Base-by-base conservation (phyloP, 2,113 vertebrate species). In the Tylochromis polylepis region DNA sequence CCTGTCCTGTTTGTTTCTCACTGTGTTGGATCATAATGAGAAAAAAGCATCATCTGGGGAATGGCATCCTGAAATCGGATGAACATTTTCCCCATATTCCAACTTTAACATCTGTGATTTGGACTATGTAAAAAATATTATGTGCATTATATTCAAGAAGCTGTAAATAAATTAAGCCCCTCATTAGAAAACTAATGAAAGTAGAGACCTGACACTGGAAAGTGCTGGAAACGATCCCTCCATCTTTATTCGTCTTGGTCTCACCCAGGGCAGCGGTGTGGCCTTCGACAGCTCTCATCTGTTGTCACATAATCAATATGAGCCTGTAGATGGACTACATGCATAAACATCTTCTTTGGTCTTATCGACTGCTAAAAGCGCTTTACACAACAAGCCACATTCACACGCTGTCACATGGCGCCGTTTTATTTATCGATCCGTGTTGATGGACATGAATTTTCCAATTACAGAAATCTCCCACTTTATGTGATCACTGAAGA, bases 111-210 rank as follows among this genome's bases (percentile, higher is more conserved):
- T 65, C 20, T 41, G 36, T 67, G 20, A 41, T 67, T 3, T 67
- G 62, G 62, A 67, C 62, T 38, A 3, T 38, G 9, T 38, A 41
- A 67, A 22, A n/a, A 41, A 15, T 67, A 41, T 67, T 3, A 22
- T 67, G 8, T 8, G 34, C 34, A 38, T 41, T 67, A 41, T 67
- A 24, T 3, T 10, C 38, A 2, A 24, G 65, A 70, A 43, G 65
- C n/a, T 43, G 65, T 27, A 43, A 43, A 43, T 24, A 1, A 70
- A 43, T 43, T 43, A 43, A 41, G 8, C 36, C 36, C 36, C 7
- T 24, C 38, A n/a, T n/a, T n/a, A 12, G 36, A 12, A 65, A 36
- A 36, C 60, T 0, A 38, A 65, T 36, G 0, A 38, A 34, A 38
- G 62, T 38, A 34, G 8, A 5, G 27, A 0, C 55, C n/a, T n/a